These are phyloP conservation scores for Yponomeuta sedellus DNA, from an alignment of 2,888 invertebrate genomes.

Conservation along the genomic window DNA sequence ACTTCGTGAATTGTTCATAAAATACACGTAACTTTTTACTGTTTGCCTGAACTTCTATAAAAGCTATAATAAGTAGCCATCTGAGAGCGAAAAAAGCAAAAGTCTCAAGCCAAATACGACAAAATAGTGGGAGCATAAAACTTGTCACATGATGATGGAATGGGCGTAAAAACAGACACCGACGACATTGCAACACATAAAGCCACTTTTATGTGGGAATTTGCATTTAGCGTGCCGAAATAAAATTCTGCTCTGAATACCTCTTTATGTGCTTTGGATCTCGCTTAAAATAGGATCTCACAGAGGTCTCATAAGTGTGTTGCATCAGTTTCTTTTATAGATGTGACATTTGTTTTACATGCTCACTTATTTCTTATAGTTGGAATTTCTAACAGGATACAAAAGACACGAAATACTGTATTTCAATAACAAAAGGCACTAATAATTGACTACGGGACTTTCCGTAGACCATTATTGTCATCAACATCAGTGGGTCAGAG, in stretches of 20 bases:
- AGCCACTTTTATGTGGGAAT: background rate
- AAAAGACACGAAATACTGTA: no score
- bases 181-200: background rate
- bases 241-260: constrained; percentile 7
- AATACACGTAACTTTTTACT: no score
- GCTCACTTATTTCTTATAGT: no score
- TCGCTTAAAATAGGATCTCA: background rate
- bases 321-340: no score
- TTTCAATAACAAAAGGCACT: no score
- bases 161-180: background rate
- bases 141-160: background rate
- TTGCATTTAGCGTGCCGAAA: constrained; percentile 6
- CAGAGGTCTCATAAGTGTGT: background rate
- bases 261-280: constrained; percentile 1
- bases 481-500: no score
- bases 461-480: no score
- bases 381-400: no score
- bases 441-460: no score
- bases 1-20: no score
- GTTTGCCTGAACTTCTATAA: no score
- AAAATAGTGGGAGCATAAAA: background rate
- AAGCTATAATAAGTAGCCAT: background rate
- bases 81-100: background rate
- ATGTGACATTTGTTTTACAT: no score
- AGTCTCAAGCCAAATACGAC: background rate